A percentile compares a stretch with the other conserved stretches of the same genome.
phyloP scores from a whole-genome alignment of 2,888 invertebrate genomes.

The Oeneis ivallda region DNA sequence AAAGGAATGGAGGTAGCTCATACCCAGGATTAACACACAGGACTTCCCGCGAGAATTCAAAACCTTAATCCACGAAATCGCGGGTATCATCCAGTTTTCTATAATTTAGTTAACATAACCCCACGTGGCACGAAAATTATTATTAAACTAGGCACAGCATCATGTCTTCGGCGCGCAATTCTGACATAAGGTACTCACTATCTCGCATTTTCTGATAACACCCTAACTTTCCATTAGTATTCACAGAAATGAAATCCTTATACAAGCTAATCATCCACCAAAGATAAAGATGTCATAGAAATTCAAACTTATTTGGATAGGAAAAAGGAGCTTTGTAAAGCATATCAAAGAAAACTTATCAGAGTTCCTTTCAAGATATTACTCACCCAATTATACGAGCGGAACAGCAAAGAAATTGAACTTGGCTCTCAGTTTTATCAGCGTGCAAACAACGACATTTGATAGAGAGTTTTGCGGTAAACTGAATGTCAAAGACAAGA shows the following conservation, averaged over 20 bases:
- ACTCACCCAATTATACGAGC: conserved; percentile 41
- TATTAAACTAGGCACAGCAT: no score
- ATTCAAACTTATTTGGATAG: conserved; percentile 26
- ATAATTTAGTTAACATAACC: no score
- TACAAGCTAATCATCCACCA: background rate
- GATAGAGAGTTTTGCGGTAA: background rate
- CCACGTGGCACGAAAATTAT: no score
- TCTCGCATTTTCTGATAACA: background rate
- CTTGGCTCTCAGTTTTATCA: conserved; percentile 49
- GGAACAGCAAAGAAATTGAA: conserved; percentile 44
- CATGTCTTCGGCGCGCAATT: no score
- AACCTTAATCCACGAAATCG: no score
- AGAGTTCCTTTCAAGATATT: conserved; percentile 32
- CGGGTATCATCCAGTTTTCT: no score
- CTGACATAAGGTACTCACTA: background rate
- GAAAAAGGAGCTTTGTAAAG: conserved; percentile 28
- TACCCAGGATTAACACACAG: no score
- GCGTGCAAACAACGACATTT: conserved; percentile 33
- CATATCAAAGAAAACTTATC: conserved; percentile 29
- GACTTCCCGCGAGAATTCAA: no score
- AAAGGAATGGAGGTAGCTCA: no score
- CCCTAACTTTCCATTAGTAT: background rate
- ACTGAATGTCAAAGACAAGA: conserved; percentile 4
- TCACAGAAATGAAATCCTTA: background rate
- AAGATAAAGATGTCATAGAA: conserved; percentile 13